A percentile compares a stretch with the other conserved stretches of the same genome.
These are phyloP conservation scores for Vulpes vulpes DNA, from an alignment of 2,113 vertebrate genomes.

Conservation along the genomic window DNA sequence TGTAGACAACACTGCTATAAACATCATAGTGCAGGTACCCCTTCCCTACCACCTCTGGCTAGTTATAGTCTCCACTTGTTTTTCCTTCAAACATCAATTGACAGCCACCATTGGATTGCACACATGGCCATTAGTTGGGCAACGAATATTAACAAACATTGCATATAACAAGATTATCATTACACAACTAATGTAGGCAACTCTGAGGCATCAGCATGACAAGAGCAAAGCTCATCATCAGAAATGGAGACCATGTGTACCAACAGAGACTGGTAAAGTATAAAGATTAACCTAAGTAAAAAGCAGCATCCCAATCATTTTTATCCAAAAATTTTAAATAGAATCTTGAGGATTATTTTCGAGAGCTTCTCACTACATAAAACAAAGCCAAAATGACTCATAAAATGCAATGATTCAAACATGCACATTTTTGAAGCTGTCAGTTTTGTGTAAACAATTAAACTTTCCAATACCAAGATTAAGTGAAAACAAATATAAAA, in stretches of 20 bases:
- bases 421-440: neutral
- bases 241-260: neutral
- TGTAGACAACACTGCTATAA: neutral
- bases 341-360: neutral
- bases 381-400: conserved; percentile 10
- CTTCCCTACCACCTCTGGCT: neutral
- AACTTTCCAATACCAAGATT: neutral
- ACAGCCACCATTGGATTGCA: neutral
- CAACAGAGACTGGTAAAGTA: neutral
- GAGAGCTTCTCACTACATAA: neutral
- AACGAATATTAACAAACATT: neutral
- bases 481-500: neutral
- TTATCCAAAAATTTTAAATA: neutral
- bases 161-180: neutral
- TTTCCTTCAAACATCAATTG: neutral
- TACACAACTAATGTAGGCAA: neutral
- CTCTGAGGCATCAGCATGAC: neutral
- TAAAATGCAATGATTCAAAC: neutral
- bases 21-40: neutral
- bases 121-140: neutral
- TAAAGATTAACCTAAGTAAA: neutral
- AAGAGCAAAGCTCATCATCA: neutral
- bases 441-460: conserved; percentile 32
- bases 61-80: neutral
- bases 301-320: neutral